Base-by-base conservation (phyloP, 1,140 invertebrate genomes). In the Drosophila kurseongensis region DNA sequence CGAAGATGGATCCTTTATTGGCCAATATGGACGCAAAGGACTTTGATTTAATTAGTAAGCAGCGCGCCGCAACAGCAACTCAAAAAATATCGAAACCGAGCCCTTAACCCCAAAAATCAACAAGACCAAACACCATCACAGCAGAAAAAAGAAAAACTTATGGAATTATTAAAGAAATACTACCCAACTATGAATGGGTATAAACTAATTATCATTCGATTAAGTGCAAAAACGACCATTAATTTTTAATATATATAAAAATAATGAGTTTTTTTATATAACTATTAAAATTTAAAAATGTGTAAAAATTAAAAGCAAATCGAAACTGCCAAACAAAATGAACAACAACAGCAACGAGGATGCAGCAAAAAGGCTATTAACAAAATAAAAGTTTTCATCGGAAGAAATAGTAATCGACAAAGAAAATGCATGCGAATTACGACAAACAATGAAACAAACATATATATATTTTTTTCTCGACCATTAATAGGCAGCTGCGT, bases 1-100 rank as follows among this genome's bases (percentile, higher is more conserved):
- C 94, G 98, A 99, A 94, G 98, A 99, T 94, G 98, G 98, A 77
- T 99, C 98, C 79, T 99, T 99, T 94, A 99, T 99, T 94, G 98
- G 98, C 80, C 97, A 97, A 93, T 98, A 98, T 94, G 97, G 97
- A 82, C 95, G 96, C 86, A 95, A 96, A 92, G 94, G 95, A 92
- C 94, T 92, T 94, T 90, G 80, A 92, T 88, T 91, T 71, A 71
- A 65, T 66, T 82, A 77, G 68, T 77, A 86, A 81, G 78, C 80
- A 80, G 62, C 50, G 61, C 62, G 14, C 65, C 61, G 55, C 75
- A 58, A 52, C 77, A 73, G 51, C 66, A 77, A 65, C 71, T 44
- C 47, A 67, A 75, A 72, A 75, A 74, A 78, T 68, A 68, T 68
- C 38, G 60, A 66, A 76, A 76, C 72, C 73, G 72, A 76, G 73